A percentile compares a stretch with the other conserved stretches of the same genome.
phyloP scores from a whole-genome alignment of 1,140 invertebrate species.

The Drosophila nigromelanica region DNA sequence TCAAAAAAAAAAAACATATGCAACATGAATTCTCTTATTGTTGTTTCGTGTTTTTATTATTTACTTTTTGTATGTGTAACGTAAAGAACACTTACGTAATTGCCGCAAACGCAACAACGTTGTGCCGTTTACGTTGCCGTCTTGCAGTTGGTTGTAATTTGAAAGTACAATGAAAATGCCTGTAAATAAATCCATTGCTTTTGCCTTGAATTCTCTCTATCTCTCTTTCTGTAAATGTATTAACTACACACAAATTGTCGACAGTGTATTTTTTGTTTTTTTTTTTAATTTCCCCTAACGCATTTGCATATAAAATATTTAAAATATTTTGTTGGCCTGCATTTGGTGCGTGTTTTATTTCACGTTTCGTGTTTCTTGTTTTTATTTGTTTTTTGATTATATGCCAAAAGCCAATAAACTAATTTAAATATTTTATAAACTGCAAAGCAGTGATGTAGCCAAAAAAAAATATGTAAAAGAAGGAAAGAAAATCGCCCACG shows the following conservation, averaged over 20 bases:
- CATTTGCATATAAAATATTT: slow-evolving; percentile 80
- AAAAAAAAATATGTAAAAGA: neutral
- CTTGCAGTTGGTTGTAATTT: slow-evolving; percentile 80
- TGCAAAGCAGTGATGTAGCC: slow-evolving; percentile 62
- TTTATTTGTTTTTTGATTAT: slow-evolving; percentile 50
- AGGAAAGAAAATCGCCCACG: neutral
- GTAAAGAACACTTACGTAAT: slow-evolving; percentile 72
- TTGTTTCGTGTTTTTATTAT: slow-evolving; percentile 46
- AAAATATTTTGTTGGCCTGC: slow-evolving; percentile 72
- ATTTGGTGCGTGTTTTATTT: slow-evolving; percentile 48
- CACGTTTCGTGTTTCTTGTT: slow-evolving; percentile 8
- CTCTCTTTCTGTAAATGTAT: slow-evolving; percentile 17
- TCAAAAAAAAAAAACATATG: slow-evolving; percentile 15
- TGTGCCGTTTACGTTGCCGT: slow-evolving; percentile 72
- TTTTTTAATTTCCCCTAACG: slow-evolving; percentile 45
- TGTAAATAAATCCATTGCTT: slow-evolving; percentile 82
- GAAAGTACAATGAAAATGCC: slow-evolving; percentile 83
- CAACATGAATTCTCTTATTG: slow-evolving; percentile 42
- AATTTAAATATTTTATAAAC: slow-evolving; percentile 81
- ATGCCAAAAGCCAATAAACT: slow-evolving; percentile 70
- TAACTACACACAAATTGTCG: slow-evolving; percentile 1
- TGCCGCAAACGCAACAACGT: slow-evolving; percentile 54
- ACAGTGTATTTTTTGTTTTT: slow-evolving; percentile 1
- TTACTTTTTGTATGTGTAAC: slow-evolving; percentile 62
- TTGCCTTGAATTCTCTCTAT: slow-evolving; percentile 48